These are phyloP conservation scores for Xestia ashworthii DNA, from an alignment of 2,888 invertebrate species.

Conservation along the genomic window DNA sequence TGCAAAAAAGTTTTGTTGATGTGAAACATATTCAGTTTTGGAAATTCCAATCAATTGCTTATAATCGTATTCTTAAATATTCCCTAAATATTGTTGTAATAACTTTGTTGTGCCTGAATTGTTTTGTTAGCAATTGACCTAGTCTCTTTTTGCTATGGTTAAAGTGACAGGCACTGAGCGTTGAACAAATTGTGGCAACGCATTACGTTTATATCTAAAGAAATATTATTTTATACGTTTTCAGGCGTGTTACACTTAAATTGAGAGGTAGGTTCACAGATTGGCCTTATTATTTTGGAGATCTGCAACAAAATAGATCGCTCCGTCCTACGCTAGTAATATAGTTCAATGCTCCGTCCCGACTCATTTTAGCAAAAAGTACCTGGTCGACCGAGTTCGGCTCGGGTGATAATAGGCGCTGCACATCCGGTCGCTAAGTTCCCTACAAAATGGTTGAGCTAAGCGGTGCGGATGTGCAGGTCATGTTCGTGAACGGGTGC, in stretches of 20 bases:
- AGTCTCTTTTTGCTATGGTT: slow-evolving; percentile 10
- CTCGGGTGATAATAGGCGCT: too few relatives aligned
- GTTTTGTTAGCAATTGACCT: neutral
- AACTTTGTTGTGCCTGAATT: neutral
- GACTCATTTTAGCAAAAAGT: neutral
- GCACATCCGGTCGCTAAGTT: too few relatives aligned
- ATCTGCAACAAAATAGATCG: neutral
- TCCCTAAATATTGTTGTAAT: neutral
- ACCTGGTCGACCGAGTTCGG: too few relatives aligned
- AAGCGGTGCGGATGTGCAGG: too few relatives aligned
- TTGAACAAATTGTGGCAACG: neutral
- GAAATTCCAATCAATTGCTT: neutral
- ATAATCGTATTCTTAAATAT: neutral
- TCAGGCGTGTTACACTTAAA: neutral
- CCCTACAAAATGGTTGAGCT: too few relatives aligned
- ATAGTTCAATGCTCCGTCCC: too few relatives aligned
- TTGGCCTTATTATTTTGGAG: neutral
- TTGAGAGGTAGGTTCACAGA: neutral
- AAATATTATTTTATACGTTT: neutral
- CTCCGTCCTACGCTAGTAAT: too few relatives aligned
- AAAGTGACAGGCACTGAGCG: slow-evolving; percentile 1
- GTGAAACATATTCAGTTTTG: neutral
- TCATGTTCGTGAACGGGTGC: too few relatives aligned
- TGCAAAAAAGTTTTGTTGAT: too few relatives aligned
- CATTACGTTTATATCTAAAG: neutral